Conservation (phyloP, 2,888 invertebrate genomes). For the Tolmerus cingulatus region DNA sequence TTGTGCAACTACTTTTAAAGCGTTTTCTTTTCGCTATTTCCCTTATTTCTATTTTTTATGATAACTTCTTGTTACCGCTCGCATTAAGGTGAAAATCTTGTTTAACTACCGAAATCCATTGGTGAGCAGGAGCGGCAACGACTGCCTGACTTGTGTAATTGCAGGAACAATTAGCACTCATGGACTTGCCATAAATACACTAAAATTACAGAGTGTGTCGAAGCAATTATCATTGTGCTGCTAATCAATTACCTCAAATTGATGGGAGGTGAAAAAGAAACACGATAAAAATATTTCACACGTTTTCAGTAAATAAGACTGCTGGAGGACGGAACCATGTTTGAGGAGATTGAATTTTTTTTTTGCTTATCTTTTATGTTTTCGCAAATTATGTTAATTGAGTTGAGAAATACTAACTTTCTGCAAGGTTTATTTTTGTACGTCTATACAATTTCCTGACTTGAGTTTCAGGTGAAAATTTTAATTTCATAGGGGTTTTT, state of each 20-base stretch:
- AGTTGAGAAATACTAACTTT: background rate
- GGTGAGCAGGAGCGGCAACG: background rate
- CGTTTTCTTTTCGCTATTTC: background rate
- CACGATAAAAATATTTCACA: constrained; percentile 22
- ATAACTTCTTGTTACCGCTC: background rate
- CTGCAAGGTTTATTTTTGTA: too few species aligned
- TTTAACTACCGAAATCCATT: background rate
- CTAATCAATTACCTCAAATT: constrained; percentile 31
- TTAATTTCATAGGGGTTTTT: too few species aligned
- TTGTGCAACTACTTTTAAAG: background rate
- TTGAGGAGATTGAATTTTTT: background rate
- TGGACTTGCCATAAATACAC: constrained; percentile 18
- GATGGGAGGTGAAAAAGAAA: background rate
- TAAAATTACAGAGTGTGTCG: constrained; percentile 21
- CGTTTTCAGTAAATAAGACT: background rate
- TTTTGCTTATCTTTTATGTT: background rate
- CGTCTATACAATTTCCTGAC: too few species aligned
- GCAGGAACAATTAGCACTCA: constrained; percentile 16
- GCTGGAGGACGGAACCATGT: background rate
- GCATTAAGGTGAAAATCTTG: background rate
- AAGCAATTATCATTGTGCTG: background rate
- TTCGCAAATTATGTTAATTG: background rate
- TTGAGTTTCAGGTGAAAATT: too few species aligned
- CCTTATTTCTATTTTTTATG: background rate
- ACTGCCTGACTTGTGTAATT: background rate